These are phyloP conservation scores for Pantherophis alleghaniensis DNA, from an alignment of 2,797 vertebrate species.

Conservation along the genomic window DNA sequence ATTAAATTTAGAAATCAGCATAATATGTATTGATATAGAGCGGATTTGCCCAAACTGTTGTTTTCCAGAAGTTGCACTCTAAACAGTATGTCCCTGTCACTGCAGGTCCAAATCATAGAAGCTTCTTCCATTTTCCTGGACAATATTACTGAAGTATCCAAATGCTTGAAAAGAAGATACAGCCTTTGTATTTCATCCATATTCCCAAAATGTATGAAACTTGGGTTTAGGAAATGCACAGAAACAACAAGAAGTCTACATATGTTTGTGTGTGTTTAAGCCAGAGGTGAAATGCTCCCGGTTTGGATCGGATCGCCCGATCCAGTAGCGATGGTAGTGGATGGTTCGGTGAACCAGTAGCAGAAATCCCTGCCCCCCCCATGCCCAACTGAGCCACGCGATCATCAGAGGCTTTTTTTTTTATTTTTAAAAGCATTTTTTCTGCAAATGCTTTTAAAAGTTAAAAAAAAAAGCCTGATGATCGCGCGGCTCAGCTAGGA, in stretches of 20 bases:
- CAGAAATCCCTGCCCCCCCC: no score
- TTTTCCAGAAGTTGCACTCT: background rate
- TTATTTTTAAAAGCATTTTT: no score
- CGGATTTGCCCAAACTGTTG: background rate
- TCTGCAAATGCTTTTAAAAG: no score
- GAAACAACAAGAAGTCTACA: background rate
- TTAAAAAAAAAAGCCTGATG: no score
- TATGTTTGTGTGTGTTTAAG: background rate
- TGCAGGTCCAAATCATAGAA: background rate
- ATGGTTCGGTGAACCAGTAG: no score
- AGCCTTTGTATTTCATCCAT: background rate
- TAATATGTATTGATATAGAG: background rate
- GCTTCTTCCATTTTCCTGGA: rapidly evolving
- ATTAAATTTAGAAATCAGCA: background rate
- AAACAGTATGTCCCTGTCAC: background rate
- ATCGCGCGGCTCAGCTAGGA: no score
- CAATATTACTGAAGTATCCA: background rate
- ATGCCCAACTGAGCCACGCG: no score
- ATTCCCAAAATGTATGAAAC: background rate
- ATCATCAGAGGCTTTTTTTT: no score
- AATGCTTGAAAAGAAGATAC: background rate
- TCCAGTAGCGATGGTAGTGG: no score
- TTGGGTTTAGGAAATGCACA: background rate
- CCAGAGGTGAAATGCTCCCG: no score
- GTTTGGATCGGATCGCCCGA: no score